Percentiles rank a stretch among this genome's conserved stretches.
Evolutionary conservation across 1,140 invertebrate genomes (phyloP).

Genomic region (Papilio polytes): DNA sequence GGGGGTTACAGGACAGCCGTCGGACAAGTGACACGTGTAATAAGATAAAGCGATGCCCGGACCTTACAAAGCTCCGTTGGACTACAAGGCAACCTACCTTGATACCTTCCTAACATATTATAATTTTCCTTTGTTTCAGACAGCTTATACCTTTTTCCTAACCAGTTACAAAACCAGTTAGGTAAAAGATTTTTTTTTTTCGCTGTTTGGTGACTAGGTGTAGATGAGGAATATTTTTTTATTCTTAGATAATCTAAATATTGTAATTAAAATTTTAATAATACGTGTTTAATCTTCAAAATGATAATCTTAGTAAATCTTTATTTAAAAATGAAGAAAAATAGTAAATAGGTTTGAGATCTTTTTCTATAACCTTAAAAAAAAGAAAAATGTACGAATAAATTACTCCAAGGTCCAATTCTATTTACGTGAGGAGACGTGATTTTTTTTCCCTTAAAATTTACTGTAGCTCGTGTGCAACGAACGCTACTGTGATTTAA

Average conservation of each 20-base stretch:
- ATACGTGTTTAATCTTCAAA: not conserved
- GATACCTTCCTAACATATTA: not conserved
- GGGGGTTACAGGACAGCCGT: not conserved
- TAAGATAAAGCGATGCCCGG: slow-evolving; percentile 16
- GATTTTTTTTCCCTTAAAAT: not conserved
- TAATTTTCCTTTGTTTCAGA: slow-evolving; percentile 18
- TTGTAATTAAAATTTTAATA: not conserved
- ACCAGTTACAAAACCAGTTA: no score
- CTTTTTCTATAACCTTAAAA: no score
- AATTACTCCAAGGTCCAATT: not conserved
- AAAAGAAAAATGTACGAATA: not conserved
- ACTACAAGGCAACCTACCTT: not conserved
- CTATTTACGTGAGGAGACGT: not conserved
- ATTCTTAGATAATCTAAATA: slow-evolving; percentile 1
- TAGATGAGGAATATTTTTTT: no score
- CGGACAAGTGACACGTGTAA: slow-evolving; percentile 18
- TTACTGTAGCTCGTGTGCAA: not conserved
- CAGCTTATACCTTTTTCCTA: no score
- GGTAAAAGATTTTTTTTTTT: no score
- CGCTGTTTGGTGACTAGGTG: no score
- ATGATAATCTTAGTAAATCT: not conserved
- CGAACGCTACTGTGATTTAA: not conserved
- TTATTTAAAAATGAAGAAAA: no score
- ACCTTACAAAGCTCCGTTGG: not conserved
- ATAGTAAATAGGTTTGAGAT: no score